phyloP scores from a whole-genome alignment of 2,113 vertebrate genomes.

The Ptilorrhoa leucosticta region DNA sequence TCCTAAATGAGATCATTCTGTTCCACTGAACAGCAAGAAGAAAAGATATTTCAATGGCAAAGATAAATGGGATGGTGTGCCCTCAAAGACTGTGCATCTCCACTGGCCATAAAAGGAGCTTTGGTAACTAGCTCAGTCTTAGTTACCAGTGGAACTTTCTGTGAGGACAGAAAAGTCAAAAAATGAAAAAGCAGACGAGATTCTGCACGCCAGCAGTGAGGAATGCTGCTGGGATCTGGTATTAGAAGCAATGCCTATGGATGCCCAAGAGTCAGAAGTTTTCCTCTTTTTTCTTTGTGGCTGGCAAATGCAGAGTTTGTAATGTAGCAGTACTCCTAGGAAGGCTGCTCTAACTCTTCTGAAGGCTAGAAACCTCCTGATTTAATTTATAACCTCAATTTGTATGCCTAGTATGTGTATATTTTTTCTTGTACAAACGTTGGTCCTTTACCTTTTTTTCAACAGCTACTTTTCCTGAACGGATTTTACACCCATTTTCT shows the following conservation, averaged over 20 bases:
- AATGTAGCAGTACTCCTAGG: neutral
- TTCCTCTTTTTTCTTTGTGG: neutral
- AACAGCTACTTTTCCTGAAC: neutral
- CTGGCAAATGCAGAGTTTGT: neutral
- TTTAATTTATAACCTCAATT: neutral
- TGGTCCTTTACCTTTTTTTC: neutral
- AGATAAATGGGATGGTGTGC: conserved; percentile 4
- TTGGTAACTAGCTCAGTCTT: neutral
- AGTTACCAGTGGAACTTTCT: neutral
- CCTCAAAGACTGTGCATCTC: neutral
- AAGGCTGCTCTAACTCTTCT: neutral
- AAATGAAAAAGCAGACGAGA: neutral
- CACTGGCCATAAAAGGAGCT: neutral
- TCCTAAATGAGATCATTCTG: conserved; percentile 51
- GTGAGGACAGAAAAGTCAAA: neutral
- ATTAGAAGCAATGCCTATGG: neutral
- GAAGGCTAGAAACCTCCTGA: neutral
- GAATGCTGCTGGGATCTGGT: neutral
- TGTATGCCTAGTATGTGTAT: neutral
- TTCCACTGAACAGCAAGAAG: conserved; percentile 24
- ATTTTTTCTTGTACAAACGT: neutral
- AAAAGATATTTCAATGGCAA: neutral
- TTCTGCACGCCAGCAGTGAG: neutral
- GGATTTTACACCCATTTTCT: neutral
- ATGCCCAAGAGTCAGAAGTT: neutral